These are phyloP conservation scores for Phalacrocorax aristotelis DNA, from an alignment of 2,113 vertebrate species.

Conservation along the genomic window DNA sequence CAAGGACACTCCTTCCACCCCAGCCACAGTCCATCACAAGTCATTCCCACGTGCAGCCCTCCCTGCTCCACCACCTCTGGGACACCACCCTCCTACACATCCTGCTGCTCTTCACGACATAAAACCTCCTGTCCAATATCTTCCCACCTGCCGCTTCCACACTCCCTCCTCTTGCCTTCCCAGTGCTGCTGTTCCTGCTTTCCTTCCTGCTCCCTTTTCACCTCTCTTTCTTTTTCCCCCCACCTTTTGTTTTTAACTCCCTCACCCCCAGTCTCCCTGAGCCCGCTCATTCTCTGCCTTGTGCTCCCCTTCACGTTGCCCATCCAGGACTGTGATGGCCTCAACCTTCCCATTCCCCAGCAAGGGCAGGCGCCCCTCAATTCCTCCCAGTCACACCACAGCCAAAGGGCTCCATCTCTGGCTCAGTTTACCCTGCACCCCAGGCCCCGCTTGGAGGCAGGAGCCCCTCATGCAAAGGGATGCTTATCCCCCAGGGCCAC, in stretches of 20 bases:
- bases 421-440: neutral
- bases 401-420: neutral
- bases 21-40: neutral
- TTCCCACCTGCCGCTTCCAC: neutral
- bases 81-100: neutral
- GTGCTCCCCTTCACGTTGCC: neutral
- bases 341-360: neutral
- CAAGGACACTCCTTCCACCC: neutral
- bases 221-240: accelerated
- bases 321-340: neutral
- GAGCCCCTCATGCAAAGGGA: neutral
- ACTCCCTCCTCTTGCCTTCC: neutral
- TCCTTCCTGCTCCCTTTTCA: neutral
- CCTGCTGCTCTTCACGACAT: neutral
- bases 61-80: neutral
- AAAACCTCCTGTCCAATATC: neutral
- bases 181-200: neutral
- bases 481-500: neutral
- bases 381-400: accelerated
- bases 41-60: neutral
- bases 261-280: neutral
- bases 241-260: neutral
- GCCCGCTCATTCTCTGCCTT: neutral
- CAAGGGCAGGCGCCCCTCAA: neutral
- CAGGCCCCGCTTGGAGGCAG: neutral